phyloP scores from a whole-genome alignment of 2,797 vertebrate genomes.

The Chelmon rostratus region DNA sequence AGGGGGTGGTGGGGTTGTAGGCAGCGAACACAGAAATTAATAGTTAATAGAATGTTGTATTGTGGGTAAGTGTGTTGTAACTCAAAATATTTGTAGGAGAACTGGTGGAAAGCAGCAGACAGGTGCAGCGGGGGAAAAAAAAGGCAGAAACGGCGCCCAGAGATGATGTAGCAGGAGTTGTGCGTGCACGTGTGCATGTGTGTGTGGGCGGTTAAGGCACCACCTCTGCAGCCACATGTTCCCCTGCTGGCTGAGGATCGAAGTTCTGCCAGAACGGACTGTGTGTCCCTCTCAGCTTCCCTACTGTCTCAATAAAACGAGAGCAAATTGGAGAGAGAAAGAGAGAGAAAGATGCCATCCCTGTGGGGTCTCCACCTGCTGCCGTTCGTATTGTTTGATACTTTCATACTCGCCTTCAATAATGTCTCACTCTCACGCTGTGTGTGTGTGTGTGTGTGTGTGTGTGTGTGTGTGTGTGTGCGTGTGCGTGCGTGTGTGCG shows the following conservation, averaged over 20 bases:
- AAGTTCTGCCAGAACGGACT: constrained; percentile 73
- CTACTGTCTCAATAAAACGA: constrained; percentile 74
- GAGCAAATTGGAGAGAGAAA: constrained; percentile 68
- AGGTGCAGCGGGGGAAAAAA: constrained; percentile 45
- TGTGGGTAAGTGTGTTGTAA: constrained; percentile 76
- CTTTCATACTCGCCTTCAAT: constrained; percentile 71
- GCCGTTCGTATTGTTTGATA: constrained; percentile 69
- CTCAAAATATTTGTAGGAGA: constrained; percentile 69
- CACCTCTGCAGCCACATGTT: constrained; percentile 74
- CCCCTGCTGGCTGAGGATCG: constrained; percentile 76
- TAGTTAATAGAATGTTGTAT: constrained; percentile 79
- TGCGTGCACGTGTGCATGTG: constrained; percentile 13
- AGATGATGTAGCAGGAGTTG: constrained; percentile 44
- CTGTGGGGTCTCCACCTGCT: constrained; percentile 77
- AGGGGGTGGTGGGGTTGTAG: constrained; percentile 53
- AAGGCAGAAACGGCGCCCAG: constrained; percentile 50
- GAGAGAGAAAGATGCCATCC: constrained; percentile 70
- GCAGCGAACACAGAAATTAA: constrained; percentile 76
- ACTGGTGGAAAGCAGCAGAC: constrained; percentile 60
- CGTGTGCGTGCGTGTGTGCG: constrained; percentile 56
- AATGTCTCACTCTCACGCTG: constrained; percentile 72
- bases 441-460: constrained; percentile 48
- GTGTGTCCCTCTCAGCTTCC: constrained; percentile 76
- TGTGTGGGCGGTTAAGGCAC: constrained; percentile 63
- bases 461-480: constrained; percentile 58